These are phyloP conservation scores for Odobenus rosmarus DNA, from an alignment of 2,113 vertebrate genomes.

Conservation along the genomic window DNA sequence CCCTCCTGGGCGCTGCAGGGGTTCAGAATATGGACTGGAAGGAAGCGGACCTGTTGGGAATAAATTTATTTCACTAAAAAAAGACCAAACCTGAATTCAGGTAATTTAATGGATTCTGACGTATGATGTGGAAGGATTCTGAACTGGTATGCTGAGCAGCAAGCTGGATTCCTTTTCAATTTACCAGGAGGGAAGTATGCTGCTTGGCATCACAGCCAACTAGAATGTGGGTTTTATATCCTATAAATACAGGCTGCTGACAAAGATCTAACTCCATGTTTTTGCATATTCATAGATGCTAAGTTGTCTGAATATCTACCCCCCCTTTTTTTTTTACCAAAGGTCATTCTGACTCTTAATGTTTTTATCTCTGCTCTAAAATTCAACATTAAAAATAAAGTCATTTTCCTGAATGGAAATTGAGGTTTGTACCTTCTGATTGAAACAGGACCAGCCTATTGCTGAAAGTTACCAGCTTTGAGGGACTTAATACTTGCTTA, in stretches of 20 bases:
- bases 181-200: background rate
- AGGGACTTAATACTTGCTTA: background rate
- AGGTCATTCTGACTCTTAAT: conserved; percentile 11
- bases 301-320: background rate
- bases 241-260: background rate
- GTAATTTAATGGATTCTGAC: background rate
- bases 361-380: conserved; percentile 9
- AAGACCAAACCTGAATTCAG: background rate
- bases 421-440: background rate
- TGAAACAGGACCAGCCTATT: background rate
- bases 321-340: background rate
- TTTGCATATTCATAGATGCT: background rate
- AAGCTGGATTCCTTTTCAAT: background rate
- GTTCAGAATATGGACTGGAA: background rate
- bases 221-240: background rate
- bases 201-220: background rate
- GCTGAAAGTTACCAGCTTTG: background rate
- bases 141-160: background rate
- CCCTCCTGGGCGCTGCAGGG: background rate
- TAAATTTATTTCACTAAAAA: background rate
- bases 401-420: background rate
- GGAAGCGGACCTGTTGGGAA: background rate
- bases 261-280: background rate
- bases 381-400: conserved; percentile 22
- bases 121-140: background rate